Conservation (phyloP, 2,113 vertebrate species). For the Pogonocichla stellata region DNA sequence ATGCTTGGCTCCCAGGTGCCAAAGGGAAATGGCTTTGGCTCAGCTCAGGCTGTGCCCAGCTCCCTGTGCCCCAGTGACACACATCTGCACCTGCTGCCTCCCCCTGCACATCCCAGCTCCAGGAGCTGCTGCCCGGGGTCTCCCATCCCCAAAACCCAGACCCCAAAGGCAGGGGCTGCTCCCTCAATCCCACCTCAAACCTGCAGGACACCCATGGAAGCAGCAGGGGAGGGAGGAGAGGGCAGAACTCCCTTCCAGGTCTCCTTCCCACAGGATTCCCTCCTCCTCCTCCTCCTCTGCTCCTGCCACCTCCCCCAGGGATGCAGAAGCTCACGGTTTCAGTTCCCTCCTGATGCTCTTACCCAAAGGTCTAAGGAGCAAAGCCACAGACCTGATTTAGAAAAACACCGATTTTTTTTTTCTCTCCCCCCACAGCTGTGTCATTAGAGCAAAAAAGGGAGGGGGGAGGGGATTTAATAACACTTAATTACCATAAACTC, state of each 20-base stretch:
- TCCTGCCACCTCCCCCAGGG: neutral
- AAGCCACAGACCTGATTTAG: neutral
- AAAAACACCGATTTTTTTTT: neutral
- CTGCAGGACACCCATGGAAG: neutral
- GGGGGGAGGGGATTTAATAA: slow-evolving; percentile 12
- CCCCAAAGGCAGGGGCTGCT: neutral
- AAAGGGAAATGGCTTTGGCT: neutral
- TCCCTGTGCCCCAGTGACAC: neutral
- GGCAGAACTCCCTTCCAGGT: neutral
- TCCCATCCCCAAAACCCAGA: neutral
- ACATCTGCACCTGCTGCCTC: neutral
- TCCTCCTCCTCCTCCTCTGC: neutral
- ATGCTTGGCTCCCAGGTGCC: neutral
- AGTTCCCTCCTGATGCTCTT: neutral
- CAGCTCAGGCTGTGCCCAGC: neutral
- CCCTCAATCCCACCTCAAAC: neutral
- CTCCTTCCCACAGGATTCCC: neutral
- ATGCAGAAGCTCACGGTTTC: neutral
- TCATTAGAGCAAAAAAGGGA: neutral
- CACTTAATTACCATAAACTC: slow-evolving; percentile 56
- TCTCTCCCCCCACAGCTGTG: neutral
- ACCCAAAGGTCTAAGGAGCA: neutral
- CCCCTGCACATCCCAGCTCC: rapidly evolving
- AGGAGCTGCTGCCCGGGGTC: rapidly evolving
- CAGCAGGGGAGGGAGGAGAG: neutral